A percentile compares a stretch with the other conserved stretches of the same genome.
Conservation (phyloP, 2,797 vertebrate genomes). For the Chelidonichthys spinosus region DNA sequence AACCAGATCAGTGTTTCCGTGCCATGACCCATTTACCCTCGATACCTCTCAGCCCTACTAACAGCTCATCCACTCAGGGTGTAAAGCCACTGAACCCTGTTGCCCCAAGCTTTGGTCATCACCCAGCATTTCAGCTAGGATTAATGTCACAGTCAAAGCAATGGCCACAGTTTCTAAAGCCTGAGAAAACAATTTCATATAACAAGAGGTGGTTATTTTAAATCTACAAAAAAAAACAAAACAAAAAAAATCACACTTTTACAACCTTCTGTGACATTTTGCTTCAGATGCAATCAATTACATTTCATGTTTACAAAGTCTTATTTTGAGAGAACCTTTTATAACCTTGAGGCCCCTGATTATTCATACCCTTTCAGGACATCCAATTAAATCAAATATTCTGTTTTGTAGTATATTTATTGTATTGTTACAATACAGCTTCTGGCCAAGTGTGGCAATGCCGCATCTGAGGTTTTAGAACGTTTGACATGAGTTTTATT, state of each 20-base stretch:
- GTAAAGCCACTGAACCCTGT: constrained; percentile 53
- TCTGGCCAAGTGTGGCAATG: not conserved
- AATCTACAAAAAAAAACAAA: not conserved
- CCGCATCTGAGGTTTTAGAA: not conserved
- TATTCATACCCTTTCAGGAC: not conserved
- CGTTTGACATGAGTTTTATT: not conserved
- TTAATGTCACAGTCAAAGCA: constrained; percentile 57
- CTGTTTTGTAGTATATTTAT: no score
- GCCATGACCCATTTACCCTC: constrained; percentile 68
- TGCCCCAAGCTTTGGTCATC: constrained; percentile 57
- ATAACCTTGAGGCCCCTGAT: constrained; percentile 7
- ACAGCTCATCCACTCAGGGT: constrained; percentile 57
- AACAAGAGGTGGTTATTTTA: constrained; percentile 2
- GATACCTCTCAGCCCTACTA: constrained; percentile 50
- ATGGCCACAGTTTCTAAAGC: constrained; percentile 24
- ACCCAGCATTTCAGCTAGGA: constrained; percentile 49
- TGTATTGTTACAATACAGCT: not conserved
- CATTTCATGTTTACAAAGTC: constrained; percentile 52
- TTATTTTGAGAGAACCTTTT: constrained; percentile 36
- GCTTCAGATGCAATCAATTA: constrained; percentile 50
- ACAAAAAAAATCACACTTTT: not conserved
- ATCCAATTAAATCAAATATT: not conserved
- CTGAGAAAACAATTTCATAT: constrained; percentile 1
- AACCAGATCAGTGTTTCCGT: constrained; percentile 69
- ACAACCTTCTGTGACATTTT: constrained; percentile 44